Evolutionary conservation across 2,888 invertebrate genomes (phyloP).

Genomic region (Lasioglossum leucozonium): DNA sequence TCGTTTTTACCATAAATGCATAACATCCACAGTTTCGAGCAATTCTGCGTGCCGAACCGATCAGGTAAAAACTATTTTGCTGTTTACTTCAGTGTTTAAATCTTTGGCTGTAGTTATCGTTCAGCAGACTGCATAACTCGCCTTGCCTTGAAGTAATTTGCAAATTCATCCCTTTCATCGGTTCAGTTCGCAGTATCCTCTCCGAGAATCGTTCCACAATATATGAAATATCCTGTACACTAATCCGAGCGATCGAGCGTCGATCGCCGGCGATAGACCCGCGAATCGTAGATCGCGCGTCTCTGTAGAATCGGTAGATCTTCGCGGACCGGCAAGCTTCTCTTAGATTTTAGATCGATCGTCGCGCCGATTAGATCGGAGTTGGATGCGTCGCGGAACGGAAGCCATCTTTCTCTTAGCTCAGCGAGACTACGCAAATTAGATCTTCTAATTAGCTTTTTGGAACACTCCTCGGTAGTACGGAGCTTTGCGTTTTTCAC

Average conservation of each 20-base stretch:
- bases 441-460: constrained; percentile 15
- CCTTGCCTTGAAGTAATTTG: neutral
- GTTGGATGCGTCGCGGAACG: constrained; percentile 10
- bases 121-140: neutral
- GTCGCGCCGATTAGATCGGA: constrained; percentile 26
- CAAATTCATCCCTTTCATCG: neutral
- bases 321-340: constrained; percentile 33
- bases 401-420: constrained; percentile 3
- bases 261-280: neutral
- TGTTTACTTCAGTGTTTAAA: neutral
- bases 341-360: constrained; percentile 35
- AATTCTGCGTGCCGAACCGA: neutral
- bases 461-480: constrained; percentile 37
- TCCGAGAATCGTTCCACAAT: neutral
- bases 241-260: neutral
- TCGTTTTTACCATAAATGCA: too few relatives aligned
- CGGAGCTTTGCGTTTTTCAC: constrained; percentile 23
- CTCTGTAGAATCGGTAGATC: neutral
- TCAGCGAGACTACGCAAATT: constrained; percentile 12
- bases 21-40: neutral
- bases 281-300: constrained; percentile 10
- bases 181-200: neutral
- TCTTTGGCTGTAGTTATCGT: neutral
- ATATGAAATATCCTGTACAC: neutral
- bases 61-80: neutral